Evolutionary conservation across 2,888 invertebrate species (phyloP).

Genomic region (Pseudanteris insignis): DNA sequence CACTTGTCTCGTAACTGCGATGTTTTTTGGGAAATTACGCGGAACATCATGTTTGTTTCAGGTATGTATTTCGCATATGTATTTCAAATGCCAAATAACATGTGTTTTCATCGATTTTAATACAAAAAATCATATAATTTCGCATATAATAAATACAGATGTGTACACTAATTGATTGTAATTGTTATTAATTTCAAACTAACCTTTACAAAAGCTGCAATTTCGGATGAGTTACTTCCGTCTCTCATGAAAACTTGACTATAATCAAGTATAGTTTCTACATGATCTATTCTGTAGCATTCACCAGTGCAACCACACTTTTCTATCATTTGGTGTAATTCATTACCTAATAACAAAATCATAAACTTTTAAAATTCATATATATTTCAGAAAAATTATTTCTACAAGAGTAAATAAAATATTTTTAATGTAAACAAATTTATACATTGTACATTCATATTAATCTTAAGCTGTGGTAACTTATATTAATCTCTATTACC

Average conservation of each 20-base stretch:
- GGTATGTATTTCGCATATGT: neutral
- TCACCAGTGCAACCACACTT: slow-evolving; percentile 64
- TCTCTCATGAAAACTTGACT: slow-evolving; percentile 59
- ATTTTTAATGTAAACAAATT: too few species aligned
- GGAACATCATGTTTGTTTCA: too few species aligned
- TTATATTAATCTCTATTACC: too few species aligned
- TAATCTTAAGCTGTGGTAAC: too few species aligned
- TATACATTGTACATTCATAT: too few species aligned
- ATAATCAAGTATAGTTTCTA: slow-evolving; percentile 67
- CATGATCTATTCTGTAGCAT: slow-evolving; percentile 65
- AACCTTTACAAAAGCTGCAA: slow-evolving; percentile 58
- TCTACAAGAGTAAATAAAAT: slow-evolving; percentile 3
- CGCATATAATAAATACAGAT: too few species aligned
- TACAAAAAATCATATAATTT: too few species aligned
- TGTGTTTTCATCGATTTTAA: too few species aligned
- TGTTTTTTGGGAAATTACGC: too few species aligned
- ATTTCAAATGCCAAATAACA: too few species aligned
- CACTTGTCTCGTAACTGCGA: too few species aligned
- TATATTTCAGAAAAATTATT: neutral
- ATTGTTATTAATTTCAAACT: slow-evolving; percentile 5
- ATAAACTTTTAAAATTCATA: neutral
- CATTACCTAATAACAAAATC: slow-evolving; percentile 52
- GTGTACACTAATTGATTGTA: too few species aligned
- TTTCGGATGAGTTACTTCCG: slow-evolving; percentile 58
- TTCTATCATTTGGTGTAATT: slow-evolving; percentile 64